Evolutionary conservation across 2,888 invertebrate genomes (phyloP).

Genomic region (Chloroclysta siterata): DNA sequence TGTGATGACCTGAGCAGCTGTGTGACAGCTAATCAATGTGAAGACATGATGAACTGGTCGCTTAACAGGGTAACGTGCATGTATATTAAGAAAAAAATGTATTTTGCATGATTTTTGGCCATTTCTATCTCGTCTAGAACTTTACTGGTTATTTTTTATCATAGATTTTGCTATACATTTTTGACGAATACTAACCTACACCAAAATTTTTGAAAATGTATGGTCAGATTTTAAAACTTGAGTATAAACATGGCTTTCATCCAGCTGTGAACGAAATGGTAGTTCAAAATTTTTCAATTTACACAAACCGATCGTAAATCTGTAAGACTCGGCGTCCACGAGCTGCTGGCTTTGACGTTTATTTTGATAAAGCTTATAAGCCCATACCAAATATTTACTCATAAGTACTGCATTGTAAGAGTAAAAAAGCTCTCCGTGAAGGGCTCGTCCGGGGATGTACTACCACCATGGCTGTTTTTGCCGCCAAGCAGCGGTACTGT

Average conservation of each 20-base stretch:
- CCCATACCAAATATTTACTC: no score
- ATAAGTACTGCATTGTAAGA: no score
- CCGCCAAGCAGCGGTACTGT: neutral
- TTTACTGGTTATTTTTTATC: neutral
- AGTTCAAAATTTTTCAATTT: slow-evolving; percentile 75
- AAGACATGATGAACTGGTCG: slow-evolving; percentile 19
- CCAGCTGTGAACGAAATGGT: slow-evolving; percentile 60
- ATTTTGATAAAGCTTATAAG: no score
- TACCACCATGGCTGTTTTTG: no score
- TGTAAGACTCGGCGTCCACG: slow-evolving; percentile 7
- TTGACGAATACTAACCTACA: neutral
- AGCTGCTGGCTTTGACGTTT: no score
- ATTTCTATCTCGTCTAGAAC: neutral
- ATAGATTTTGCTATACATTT: no score
- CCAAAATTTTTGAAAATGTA: neutral
- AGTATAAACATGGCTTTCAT: slow-evolving; percentile 39
- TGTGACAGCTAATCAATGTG: slow-evolving; percentile 16
- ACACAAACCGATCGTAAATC: slow-evolving; percentile 61
- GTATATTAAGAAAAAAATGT: slow-evolving; percentile 39
- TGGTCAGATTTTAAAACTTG: neutral
- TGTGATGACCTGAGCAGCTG: slow-evolving; percentile 18
- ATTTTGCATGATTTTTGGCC: slow-evolving; percentile 28
- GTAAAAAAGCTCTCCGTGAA: no score
- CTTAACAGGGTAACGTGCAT: slow-evolving; percentile 13
- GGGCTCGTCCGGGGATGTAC: no score